phyloP scores from a whole-genome alignment of 2,113 vertebrate species.

The Epinephelus cyanopodus region DNA sequence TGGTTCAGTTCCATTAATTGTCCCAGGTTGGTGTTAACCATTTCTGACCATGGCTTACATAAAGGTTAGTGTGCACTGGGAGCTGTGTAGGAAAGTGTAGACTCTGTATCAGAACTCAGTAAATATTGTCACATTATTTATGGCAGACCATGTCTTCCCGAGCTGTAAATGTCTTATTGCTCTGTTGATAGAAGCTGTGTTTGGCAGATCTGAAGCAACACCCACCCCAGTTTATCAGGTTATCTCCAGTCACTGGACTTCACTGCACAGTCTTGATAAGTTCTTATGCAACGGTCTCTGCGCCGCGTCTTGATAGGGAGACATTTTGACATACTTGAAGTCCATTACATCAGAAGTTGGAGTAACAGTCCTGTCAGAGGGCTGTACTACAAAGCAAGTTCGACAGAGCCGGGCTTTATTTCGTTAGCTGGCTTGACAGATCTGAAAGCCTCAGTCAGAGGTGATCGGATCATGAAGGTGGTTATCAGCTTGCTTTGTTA shows the following conservation, averaged over 20 bases:
- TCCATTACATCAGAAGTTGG: neutral
- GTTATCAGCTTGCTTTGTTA: too few species aligned
- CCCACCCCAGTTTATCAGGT: conserved; percentile 32
- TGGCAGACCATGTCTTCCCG: rapidly evolving
- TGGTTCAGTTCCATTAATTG: too few species aligned
- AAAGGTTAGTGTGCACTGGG: neutral
- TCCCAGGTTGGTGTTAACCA: too few species aligned
- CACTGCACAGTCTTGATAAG: conserved; percentile 70
- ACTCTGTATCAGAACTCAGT: neutral
- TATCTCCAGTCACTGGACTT: conserved; percentile 42
- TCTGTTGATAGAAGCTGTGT: neutral
- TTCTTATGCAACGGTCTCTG: conserved; percentile 11
- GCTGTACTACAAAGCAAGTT: too few species aligned
- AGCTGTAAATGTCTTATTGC: neutral
- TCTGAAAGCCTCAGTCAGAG: too few species aligned
- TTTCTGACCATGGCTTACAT: neutral
- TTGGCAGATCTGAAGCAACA: neutral
- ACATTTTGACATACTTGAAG: neutral
- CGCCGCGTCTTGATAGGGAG: neutral
- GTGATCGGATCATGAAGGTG: too few species aligned
- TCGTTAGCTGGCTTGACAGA: too few species aligned
- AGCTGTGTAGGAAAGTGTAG: neutral
- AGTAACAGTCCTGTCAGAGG: neutral
- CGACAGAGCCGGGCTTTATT: too few species aligned
- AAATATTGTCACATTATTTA: neutral